These are phyloP conservation scores for Cyclargus thomasi DNA, from an alignment of 1,140 invertebrate genomes.

Conservation along the genomic window DNA sequence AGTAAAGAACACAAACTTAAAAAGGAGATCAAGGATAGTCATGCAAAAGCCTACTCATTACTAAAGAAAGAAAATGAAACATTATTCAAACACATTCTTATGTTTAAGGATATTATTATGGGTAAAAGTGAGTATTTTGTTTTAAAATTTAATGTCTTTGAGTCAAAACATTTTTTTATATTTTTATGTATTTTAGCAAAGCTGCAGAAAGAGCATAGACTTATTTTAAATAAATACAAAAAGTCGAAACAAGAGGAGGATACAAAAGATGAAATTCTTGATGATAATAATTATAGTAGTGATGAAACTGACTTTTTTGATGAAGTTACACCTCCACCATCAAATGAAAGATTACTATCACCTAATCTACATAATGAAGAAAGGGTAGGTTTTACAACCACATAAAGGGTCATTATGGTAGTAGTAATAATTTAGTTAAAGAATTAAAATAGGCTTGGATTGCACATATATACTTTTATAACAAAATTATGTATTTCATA, in stretches of 20 bases:
- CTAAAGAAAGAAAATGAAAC: constrained; percentile 38
- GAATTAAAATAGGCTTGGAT: too few relatives aligned
- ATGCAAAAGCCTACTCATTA: constrained; percentile 34
- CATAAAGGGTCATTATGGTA: background rate
- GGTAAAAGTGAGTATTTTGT: constrained; percentile 49
- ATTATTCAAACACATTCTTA: constrained; percentile 35
- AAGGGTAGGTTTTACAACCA: constrained; percentile 22
- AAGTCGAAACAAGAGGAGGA: constrained; percentile 25
- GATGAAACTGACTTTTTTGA: constrained; percentile 36
- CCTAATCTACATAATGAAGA: constrained; percentile 19
- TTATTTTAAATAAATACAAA: constrained; percentile 40
- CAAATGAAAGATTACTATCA: constrained; percentile 16
- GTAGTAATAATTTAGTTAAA: too few relatives aligned
- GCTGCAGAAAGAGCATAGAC: constrained; percentile 30
- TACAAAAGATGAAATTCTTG: constrained; percentile 22
- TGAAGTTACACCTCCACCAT: constrained; percentile 27
- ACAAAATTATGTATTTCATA: too few relatives aligned
- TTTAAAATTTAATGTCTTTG: constrained; percentile 13
- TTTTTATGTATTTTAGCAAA: constrained; percentile 42
- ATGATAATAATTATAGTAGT: constrained; percentile 22
- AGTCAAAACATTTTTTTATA: background rate
- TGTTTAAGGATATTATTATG: constrained; percentile 34
- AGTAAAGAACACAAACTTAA: background rate
- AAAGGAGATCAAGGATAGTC: background rate
- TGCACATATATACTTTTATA: too few relatives aligned